These are phyloP conservation scores for Leptinotarsa haldemani DNA, from an alignment of 2,888 invertebrate genomes.

Conservation along the genomic window DNA sequence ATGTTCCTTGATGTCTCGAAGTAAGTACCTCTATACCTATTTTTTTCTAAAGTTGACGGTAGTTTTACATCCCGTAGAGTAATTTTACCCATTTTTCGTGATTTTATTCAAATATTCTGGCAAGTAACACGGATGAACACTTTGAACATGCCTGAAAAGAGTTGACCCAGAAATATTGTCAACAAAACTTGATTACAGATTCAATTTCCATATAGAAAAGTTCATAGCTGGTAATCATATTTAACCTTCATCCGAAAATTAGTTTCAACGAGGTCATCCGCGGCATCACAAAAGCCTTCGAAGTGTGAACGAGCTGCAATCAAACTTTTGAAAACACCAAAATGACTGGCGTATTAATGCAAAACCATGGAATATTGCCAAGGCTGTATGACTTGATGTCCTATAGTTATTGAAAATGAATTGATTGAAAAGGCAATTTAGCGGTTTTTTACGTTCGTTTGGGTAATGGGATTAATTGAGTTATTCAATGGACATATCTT, in stretches of 20 bases:
- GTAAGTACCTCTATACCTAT: no score
- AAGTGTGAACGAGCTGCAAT: background rate
- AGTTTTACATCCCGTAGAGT: no score
- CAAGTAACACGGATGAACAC: background rate
- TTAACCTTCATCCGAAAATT: background rate
- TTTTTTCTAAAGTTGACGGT: no score
- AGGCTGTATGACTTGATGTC: background rate
- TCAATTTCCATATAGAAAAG: background rate
- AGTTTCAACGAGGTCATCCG: background rate
- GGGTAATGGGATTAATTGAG: no score
- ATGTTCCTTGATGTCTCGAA: no score
- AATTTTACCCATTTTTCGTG: no score
- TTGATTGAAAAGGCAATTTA: background rate
- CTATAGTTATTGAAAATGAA: background rate
- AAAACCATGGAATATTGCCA: background rate
- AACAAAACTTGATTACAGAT: background rate
- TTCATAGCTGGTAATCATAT: background rate
- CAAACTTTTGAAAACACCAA: background rate
- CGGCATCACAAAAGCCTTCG: constrained; percentile 2
- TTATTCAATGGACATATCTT: no score
- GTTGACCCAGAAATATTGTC: background rate
- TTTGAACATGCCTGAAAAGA: background rate
- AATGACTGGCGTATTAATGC: background rate
- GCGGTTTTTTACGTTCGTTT: no score
- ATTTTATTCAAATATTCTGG: no score